Base-by-base conservation (phyloP, 1,140 invertebrate genomes). In the Aricia agestis region DNA sequence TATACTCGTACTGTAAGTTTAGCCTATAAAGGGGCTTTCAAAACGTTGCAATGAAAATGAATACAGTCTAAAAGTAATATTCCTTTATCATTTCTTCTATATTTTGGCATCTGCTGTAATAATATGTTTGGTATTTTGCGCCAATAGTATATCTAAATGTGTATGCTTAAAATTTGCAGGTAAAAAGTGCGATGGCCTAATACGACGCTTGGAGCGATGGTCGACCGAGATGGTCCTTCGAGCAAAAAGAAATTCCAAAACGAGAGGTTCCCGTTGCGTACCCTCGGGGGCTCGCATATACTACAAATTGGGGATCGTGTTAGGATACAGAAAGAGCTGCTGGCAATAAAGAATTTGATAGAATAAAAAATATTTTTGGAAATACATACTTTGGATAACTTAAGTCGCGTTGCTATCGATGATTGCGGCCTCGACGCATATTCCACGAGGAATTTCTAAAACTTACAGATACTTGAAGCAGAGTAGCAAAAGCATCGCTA, bases 221-320 rank as follows among this genome's bases (percentile, higher is more conserved):
- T 82, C 80, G 86, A 85, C 85, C 84, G 80, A 69, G 72, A 70
- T 73, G 72, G 78, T 82, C 74, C 82, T 85, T 86, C 83, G 78
- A 81, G 82, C 83, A 88, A 90, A 90, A 89, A 89, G 80, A 80
- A 85, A 87, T 83, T 81, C 82, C 84, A 84, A 85, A 86, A 89
- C 89, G 87, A 86, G 85, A 87, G 85, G 85, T 87, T 89, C 83
- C 86, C 88, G 87, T 89, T 87, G 87, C 81, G 83, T 84, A 80
- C 82, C 85, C 85, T 82, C 80, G 75, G 82, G 82, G 80, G 81
- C 72, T 65, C 52, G 74, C 72, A 70, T 78, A 63, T 19, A 63
- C 59, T 19, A 63, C 71, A 72, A 69, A 76, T 74, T 32, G 59
- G 74, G 74, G 69, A 72, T 69, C 45, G 71, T 76, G 70, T 75